These are phyloP conservation scores for Theocolax elegans DNA, from an alignment of 1,140 invertebrate genomes.

Conservation along the genomic window DNA sequence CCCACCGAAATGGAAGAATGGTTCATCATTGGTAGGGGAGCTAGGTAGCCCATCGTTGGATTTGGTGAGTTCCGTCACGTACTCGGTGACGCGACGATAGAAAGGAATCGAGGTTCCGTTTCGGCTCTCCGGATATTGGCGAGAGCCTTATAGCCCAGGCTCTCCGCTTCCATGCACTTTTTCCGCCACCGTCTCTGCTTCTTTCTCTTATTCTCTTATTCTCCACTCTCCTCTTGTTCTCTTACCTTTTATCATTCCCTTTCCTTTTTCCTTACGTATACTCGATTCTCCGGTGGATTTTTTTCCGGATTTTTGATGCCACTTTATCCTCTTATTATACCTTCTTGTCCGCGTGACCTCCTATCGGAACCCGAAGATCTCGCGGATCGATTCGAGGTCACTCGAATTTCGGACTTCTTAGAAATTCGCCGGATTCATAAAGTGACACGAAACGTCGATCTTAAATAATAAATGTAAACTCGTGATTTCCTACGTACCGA, in stretches of 20 bases:
- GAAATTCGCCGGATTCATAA: too few species aligned
- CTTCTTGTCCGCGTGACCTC: not conserved
- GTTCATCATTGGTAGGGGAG: slow-evolving; percentile 18
- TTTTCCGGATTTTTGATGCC: not conserved
- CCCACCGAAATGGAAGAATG: slow-evolving; percentile 36
- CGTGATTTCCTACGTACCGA: not conserved
- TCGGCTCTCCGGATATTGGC: slow-evolving; percentile 46
- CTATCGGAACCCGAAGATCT: too few species aligned
- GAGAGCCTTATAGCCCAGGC: not conserved
- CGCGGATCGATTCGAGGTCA: too few species aligned
- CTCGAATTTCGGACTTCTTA: too few species aligned
- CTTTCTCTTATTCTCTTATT: not conserved
- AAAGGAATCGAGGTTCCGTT: slow-evolving; percentile 46
- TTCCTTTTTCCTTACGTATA: too few species aligned
- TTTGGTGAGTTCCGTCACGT: slow-evolving; percentile 50
- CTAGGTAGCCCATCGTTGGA: slow-evolving; percentile 20
- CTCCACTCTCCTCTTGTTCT: not conserved
- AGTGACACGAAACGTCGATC: too few species aligned
- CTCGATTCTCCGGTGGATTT: too few species aligned
- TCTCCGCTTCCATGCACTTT: not conserved
- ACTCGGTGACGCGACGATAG: slow-evolving; percentile 47
- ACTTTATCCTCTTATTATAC: not conserved
- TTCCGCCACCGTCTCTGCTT: not conserved
- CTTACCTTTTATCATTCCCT: too few species aligned
- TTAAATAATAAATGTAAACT: too few species aligned